Conservation (phyloP, 2,888 invertebrate genomes). For the Melikaiella ostensackeni region DNA sequence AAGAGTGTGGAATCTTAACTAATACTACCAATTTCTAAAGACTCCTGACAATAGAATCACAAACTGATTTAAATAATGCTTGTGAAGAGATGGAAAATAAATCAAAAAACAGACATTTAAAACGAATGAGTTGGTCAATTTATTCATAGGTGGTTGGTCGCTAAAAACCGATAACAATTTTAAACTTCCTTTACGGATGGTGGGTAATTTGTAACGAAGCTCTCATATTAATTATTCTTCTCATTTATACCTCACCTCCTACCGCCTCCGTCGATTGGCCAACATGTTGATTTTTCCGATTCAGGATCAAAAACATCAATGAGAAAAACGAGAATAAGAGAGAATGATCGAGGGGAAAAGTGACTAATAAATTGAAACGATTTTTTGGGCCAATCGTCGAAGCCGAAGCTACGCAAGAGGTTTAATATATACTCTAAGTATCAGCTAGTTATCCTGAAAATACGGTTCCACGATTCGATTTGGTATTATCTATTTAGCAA, state of each 20-base stretch:
- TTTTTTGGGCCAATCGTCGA: constrained; percentile 45
- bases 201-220: constrained; percentile 59
- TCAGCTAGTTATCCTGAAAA: constrained; percentile 49
- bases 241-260: constrained; percentile 54
- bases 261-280: constrained; percentile 50
- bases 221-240: constrained; percentile 64
- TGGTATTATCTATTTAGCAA: constrained; percentile 50
- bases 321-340: not conserved
- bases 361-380: constrained; percentile 27
- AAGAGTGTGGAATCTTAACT: not conserved
- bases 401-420: constrained; percentile 51
- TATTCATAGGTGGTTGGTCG: constrained; percentile 53
- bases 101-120: constrained; percentile 40
- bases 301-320: not conserved
- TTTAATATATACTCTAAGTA: constrained; percentile 33
- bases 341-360: not conserved
- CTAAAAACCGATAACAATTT: constrained; percentile 57
- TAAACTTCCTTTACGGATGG: constrained; percentile 50
- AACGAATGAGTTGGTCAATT: constrained; percentile 57
- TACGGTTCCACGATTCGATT: constrained; percentile 46
- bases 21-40: not conserved
- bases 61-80: too few relatives aligned
- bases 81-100: not conserved
- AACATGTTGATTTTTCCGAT: constrained; percentile 18
- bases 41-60: not conserved